These are phyloP conservation scores for Laupala kohalensis DNA, from an alignment of 1,140 invertebrate genomes.

Conservation along the genomic window DNA sequence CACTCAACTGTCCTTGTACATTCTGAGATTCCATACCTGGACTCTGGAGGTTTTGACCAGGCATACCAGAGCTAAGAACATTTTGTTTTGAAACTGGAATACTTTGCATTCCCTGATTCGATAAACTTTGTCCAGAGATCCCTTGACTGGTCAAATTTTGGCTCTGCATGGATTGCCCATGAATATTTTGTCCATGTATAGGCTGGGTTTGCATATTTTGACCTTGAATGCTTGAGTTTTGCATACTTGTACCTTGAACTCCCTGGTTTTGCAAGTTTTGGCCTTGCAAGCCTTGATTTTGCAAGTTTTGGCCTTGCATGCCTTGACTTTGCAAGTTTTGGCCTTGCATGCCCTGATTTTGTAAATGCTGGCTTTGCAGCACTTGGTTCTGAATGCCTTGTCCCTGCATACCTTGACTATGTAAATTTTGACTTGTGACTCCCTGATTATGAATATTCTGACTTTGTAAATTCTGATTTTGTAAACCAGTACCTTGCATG, in stretches of 20 bases:
- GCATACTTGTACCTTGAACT: background rate
- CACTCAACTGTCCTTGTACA: background rate
- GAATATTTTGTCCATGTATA: background rate
- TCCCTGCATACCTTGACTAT: background rate
- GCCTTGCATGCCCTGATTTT: slow-evolving; percentile 2
- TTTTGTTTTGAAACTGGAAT: background rate
- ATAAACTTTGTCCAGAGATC: background rate
- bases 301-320: background rate
- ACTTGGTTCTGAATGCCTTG: background rate
- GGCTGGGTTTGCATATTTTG: background rate
- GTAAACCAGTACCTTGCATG: background rate
- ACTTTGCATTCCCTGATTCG: background rate
- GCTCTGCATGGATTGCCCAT: background rate
- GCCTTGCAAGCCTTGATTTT: background rate
- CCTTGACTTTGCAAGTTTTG: background rate
- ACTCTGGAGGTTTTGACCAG: background rate
- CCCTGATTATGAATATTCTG: slow-evolving; percentile 6
- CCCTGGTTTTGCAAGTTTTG: background rate
- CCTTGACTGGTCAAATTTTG: background rate
- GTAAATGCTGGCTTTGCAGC: slow-evolving; percentile 2
- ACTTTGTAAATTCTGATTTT: slow-evolving; percentile 2
- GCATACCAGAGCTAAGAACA: background rate
- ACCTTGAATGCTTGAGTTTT: background rate
- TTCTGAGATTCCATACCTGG: background rate
- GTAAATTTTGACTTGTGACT: background rate